Base-by-base conservation (phyloP, 2,888 invertebrate species). In the Onthophagus sagittarius region DNA sequence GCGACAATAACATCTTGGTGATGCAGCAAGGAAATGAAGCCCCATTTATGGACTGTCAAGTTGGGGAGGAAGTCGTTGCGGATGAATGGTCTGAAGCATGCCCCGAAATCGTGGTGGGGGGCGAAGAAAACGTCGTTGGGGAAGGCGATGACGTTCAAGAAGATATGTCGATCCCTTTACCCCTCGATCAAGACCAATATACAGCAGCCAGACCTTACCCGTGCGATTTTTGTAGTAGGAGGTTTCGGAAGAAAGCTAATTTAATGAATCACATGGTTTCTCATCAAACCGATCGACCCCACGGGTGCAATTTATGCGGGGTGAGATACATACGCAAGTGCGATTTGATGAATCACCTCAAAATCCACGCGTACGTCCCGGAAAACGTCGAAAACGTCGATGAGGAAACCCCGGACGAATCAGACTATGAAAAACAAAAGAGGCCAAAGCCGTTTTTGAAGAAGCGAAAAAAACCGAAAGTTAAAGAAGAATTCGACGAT, bases 201-300 rank as follows among this genome's bases (percentile, higher is more conserved):
- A 91, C 92, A 39, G 91, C 91, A 0, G 90, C 90, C 82, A 88
- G 94, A 3, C 95, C 94, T 0, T 94, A 93, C 87, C 94, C 95
- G 0, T 95, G 95, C 82, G 94, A 95, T 83, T 94, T 94, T 83
- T 95, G 95, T 82, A 94, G 93, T 76, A 89, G 94, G 0, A 88
- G 94, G 75, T 95, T 95, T 84, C 90, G 94, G 63, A 94, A 94
- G 82, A 94, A 94, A 82, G 92, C 92, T 3, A 94, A 93, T 76
- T 87, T 95, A 0, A 93, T 94, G 91, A 94, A 93, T 84, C 95
- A 95, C 82, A 94, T 95, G 93, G 91, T 94, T 5, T 92, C 94
- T 0, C 94, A 95, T 85, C 94, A 94, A 84, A 93, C 92, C 69
- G 94, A 94, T 84, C 88, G 94, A 6, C 93, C 94, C 1, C 93